Base-by-base conservation (phyloP, 2,888 invertebrate genomes). In the Hipparchia semele region DNA sequence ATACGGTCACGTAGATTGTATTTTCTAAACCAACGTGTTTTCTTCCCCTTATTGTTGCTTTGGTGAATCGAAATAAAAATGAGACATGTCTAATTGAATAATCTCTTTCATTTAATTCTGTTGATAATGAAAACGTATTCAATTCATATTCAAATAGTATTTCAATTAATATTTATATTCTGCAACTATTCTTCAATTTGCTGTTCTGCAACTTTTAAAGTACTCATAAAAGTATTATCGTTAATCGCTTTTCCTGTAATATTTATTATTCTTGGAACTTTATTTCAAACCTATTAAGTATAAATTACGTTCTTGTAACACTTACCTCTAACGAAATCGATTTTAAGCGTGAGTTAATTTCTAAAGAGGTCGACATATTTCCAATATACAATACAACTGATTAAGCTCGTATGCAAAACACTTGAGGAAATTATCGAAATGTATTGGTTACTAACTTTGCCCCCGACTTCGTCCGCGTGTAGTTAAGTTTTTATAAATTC, bases 1-100 rank as follows among this genome's bases (percentile, higher is more conserved):
- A 12, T 33, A 12, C 65, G 51, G 53, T 65, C 65, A 65, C 65
- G 65, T 65, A 51, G 49, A 23, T 23, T 61, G 6, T 64, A 64
- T 51, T 64, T 51, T 13, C 49, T 9, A 51, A 64, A 23, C 4
- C 8, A 51, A 49, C 13, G 2, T 13, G 45, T 6, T 3, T 60
- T 60, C 39, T 6, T 39, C 39, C 33, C 9, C 23, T 23, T 23
- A 23, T 62, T 4, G 12, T 46, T 13, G n/a, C 46, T 64, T 49
- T 39, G 23, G 9, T 0, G 9, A 4, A n/a, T 49, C 64, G 1
- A 45, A 61, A 61, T 6, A 12, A 60, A 0, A 12, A 12, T 39
- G 60, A 60, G 12, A 59, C 53, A 53, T 53, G 53, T 53, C 53
- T 59, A 33, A 59, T 23, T 23, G 8, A 1, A 6, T 5, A 2